These are phyloP conservation scores for Chloroclysta siterata DNA, from an alignment of 2,888 invertebrate genomes.

Conservation along the genomic window DNA sequence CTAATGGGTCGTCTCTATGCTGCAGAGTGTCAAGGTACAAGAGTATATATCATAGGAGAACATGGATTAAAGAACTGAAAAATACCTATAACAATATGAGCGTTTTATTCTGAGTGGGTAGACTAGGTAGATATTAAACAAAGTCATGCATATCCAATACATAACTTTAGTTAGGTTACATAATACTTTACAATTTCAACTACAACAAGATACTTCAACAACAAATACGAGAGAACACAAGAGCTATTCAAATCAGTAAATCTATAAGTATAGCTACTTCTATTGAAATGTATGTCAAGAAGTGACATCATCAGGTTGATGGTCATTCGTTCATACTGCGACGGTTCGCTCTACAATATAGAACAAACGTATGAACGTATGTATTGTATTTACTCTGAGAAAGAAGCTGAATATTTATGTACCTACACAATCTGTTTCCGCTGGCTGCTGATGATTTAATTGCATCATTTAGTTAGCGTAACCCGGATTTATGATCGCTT, in stretches of 20 bases:
- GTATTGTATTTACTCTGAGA: not conserved
- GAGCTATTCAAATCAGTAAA: conserved; percentile 4
- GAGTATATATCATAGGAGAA: not conserved
- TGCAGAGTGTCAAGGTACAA: conserved; percentile 3
- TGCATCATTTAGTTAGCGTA: conserved; percentile 33
- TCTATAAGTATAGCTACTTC: not conserved
- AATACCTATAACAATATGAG: not conserved
- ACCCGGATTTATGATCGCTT: not conserved
- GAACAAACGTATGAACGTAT: not conserved
- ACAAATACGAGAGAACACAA: not conserved
- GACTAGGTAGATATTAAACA: not conserved
- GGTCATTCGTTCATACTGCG: not conserved
- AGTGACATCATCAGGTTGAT: not conserved
- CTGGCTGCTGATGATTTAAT: conserved; percentile 42
- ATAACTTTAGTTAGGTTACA: too few species aligned
- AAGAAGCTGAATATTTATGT: conserved; percentile 40
- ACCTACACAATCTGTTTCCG: conserved; percentile 45
- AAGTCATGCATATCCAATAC: too few species aligned
- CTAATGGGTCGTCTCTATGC: conserved; percentile 16
- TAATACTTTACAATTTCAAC: too few species aligned
- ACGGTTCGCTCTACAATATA: not conserved
- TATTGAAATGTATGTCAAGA: not conserved
- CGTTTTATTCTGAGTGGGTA: not conserved
- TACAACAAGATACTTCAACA: not conserved
- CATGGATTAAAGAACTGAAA: not conserved